Evolutionary conservation across 35 echinoderm and acorn worm species (phyloP).

Genomic region (Stichopus chloronotus): DNA sequence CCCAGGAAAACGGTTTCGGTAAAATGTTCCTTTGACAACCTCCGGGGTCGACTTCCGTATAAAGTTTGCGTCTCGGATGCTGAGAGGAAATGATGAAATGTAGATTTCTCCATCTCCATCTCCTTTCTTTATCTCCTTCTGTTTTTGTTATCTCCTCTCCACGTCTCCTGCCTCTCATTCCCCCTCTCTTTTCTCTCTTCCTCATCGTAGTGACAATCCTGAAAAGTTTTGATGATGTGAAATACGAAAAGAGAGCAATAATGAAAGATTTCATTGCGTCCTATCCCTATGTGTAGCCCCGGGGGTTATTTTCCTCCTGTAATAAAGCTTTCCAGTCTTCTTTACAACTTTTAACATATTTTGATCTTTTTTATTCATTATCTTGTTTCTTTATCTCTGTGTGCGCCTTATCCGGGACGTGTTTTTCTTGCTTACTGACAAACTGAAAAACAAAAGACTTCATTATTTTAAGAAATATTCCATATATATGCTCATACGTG

Average conservation of each 20-base stretch:
- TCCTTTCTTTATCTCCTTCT: background rate
- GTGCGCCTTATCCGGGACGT: too few species aligned
- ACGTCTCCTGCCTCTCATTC: background rate
- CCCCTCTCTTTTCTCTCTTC: background rate
- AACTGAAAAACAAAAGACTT: too few species aligned
- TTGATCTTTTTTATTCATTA: too few species aligned
- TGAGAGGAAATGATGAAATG: conserved; percentile 1
- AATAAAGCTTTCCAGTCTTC: too few species aligned
- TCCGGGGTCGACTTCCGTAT: background rate
- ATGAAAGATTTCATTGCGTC: background rate
- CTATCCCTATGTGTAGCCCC: background rate
- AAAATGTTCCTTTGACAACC: background rate
- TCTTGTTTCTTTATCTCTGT: too few species aligned
- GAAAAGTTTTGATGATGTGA: background rate
- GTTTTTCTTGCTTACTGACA: too few species aligned
- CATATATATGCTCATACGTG: too few species aligned
- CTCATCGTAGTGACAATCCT: background rate
- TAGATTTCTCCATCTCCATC: background rate
- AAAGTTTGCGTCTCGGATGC: background rate
- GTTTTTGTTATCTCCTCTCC: background rate
- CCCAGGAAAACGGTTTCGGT: background rate
- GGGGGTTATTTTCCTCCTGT: background rate
- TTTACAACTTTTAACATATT: too few species aligned
- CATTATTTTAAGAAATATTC: too few species aligned
- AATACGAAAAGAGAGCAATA: background rate